phyloP scores from a whole-genome alignment of 2,113 vertebrate species.

The Pollachius pollachius region DNA sequence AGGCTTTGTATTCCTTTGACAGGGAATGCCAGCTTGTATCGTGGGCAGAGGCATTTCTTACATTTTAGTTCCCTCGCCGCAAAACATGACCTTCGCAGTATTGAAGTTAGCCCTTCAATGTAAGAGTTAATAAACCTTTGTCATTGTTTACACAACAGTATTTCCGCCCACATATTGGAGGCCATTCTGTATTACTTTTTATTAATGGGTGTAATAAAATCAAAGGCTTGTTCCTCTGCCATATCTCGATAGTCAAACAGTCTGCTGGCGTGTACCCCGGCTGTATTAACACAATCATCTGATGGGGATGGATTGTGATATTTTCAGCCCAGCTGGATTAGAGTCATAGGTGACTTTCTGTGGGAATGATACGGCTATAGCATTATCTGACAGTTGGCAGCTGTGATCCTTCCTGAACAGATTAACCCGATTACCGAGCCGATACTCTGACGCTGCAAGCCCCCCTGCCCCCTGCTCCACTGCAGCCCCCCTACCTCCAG shows the following conservation, averaged over 20 bases:
- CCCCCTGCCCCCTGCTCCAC: neutral
- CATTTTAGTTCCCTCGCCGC: no score
- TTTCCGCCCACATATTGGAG: no score
- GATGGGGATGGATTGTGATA: neutral
- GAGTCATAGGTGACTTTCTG: neutral
- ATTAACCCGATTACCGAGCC: neutral
- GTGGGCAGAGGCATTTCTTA: no score
- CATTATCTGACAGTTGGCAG: slow-evolving; percentile 11
- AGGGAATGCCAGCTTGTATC: no score
- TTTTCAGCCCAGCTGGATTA: neutral
- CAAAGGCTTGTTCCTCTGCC: neutral
- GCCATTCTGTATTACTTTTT: no score
- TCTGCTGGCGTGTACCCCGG: neutral
- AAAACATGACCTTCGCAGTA: no score
- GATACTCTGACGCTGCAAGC: neutral
- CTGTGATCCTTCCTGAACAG: neutral
- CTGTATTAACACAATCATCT: neutral
- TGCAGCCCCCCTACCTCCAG: neutral
- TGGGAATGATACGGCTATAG: neutral
- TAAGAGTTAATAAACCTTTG: no score
- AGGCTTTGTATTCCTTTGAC: no score
- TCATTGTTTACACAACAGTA: no score
- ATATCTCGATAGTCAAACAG: neutral
- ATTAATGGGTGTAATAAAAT: no score
- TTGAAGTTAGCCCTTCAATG: no score